Evolutionary conservation across 1,140 invertebrate species (phyloP).

Genomic region (Caenorhabditis remanei): DNA sequence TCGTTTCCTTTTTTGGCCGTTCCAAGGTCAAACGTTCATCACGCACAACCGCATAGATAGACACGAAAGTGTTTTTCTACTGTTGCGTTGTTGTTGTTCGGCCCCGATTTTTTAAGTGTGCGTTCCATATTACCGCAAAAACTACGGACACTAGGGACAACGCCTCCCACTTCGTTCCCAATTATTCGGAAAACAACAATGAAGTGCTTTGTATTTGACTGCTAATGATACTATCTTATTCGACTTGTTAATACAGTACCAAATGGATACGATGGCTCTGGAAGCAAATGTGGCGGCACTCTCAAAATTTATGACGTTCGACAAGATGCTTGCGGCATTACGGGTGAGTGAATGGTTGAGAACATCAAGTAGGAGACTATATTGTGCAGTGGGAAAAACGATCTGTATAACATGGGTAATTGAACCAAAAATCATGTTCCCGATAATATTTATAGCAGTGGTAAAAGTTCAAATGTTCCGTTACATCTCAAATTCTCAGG

Average conservation of each 20-base stretch:
- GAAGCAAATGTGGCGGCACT: constrained; percentile 22
- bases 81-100: constrained; percentile 18
- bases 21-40: constrained; percentile 40
- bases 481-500: too few relatives aligned
- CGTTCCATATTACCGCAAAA: constrained; percentile 55
- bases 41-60: constrained; percentile 14
- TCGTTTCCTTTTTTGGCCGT: constrained; percentile 13
- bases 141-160: constrained; percentile 14
- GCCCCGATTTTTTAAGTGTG: constrained; percentile 50
- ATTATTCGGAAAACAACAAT: constrained; percentile 26
- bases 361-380: background rate
- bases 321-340: constrained; percentile 40
- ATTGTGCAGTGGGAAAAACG: too few relatives aligned
- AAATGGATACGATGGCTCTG: background rate
- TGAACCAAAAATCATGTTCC: too few relatives aligned
- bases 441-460: too few relatives aligned
- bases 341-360: background rate
- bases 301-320: constrained; percentile 41
- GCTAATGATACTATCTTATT: constrained; percentile 8
- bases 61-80: background rate
- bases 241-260: too few relatives aligned
- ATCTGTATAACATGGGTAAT: too few relatives aligned
- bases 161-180: constrained; percentile 5
- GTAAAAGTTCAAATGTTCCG: too few relatives aligned
- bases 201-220: constrained; percentile 18